Base-by-base conservation (phyloP, 2,888 invertebrate species). In the Cybosia mesomella region DNA sequence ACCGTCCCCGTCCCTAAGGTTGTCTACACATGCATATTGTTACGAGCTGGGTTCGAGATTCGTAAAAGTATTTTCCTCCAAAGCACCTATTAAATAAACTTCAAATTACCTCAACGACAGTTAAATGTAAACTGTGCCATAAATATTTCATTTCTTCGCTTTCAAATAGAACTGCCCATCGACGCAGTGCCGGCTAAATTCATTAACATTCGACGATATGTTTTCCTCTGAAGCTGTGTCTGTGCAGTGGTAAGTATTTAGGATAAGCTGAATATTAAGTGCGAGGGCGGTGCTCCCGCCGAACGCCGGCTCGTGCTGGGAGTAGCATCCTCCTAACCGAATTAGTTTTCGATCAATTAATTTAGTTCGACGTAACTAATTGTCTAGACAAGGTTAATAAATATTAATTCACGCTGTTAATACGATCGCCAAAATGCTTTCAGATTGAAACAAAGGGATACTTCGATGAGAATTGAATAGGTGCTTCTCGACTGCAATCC, bases 271-370 rank as follows among this genome's bases (percentile, higher is more conserved):
- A 13, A 11, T 10, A 2, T 2, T 0, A 2, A 11, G 2, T 2
- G 8, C 10, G 36, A 36, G 36, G 13, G 11, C 36, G 36, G 36
- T 7, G 4, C 32, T 32, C 32, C 32, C 32, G 32, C 32, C 32
- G 32, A 3, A 7, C 34, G 34, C 34, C 34, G 36, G 36, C 36
- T 36, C 13, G 36, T 36, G 36, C 13, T 13, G 36, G 11, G 34
- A n/a, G 49, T 5, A n/a, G 49, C n/a, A n/a, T 28, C 28, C 49
- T 49, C 18, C 49, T 49, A 22, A 24, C 13, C 13, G 13, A 21
- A 24, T 55, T 49, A 49, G 49, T 49, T 49, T 49, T 49, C 49
- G 49, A 49, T 49, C 49, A n/a, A 49, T 49, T 49, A 49, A 49
- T 49, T 49, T 49, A 9, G 49, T 49, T 49, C n/a, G 49, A n/a